Base-by-base conservation (phyloP, 2,888 invertebrate species). In the Pinctada fucata region DNA sequence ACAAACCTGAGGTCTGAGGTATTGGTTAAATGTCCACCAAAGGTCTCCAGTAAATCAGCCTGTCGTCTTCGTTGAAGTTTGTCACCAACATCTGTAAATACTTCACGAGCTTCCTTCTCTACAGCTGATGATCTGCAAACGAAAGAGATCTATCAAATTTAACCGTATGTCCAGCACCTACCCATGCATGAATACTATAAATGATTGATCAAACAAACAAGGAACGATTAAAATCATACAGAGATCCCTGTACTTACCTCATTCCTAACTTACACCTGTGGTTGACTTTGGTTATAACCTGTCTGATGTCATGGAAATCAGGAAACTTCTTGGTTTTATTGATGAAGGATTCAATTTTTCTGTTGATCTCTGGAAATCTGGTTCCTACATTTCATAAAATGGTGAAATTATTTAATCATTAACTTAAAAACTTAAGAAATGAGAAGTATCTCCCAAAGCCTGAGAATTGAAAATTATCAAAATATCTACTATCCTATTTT, bases 51-150 rank as follows among this genome's bases (percentile, higher is more conserved):
- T 68, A 90, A 95, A 90, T 95, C 95, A 84, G 94, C 94, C 87
- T 94, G 94, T 69, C 96, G 93, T 8, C 95, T 93, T 64, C 94
- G 93, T 92, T 96, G 95, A 65, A 96, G 91, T 86, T 94, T 93
- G 82, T 94, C 94, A 0, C 95, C 96, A 82, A 95, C 94, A 89
- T 95, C 94, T 65, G 93, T 93, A 86, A 96, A 96, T 45, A 95
- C 94, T 87, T 95, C 94, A 83, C 94, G 93, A 3, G 95, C 95
- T 94, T 91, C 65, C 47, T 82, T 82, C 50, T 90, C 88, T 4
- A 91, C 82, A 10, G 79, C 82, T 67, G 80, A 71, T 4, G 80
- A 67, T 70, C 91, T 91, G 74, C 31, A 76, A 76, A 71, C 47
- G 71, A 51, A 13, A 66, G 45, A 13, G n/a, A 76, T 6, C 13